phyloP scores from a whole-genome alignment of 2,888 invertebrate genomes.

The Dasysyrphus albostriatus region DNA sequence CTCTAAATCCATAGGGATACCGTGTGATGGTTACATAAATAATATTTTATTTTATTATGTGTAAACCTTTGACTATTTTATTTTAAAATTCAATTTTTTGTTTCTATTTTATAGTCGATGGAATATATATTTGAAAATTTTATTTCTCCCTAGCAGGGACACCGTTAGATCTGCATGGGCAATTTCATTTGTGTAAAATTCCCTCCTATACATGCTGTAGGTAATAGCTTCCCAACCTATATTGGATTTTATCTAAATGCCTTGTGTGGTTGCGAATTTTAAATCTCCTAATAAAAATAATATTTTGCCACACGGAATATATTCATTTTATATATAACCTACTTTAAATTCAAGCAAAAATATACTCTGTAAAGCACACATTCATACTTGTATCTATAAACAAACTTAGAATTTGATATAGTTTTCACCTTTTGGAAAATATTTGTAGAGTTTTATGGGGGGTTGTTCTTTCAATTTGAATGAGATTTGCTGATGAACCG shows the following conservation, averaged over 20 bases:
- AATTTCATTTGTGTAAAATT: neutral
- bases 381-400: no score
- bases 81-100: neutral
- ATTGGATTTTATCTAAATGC: conserved; percentile 16
- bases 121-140: neutral
- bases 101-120: neutral
- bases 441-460: neutral
- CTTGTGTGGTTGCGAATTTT: neutral
- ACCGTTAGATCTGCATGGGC: neutral
- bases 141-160: neutral
- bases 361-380: neutral
- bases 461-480: neutral
- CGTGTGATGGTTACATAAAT: neutral
- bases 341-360: neutral
- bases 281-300: neutral
- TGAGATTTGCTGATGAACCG: neutral
- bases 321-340: no score
- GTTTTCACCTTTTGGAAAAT: neutral
- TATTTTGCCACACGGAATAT: neutral
- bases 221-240: neutral
- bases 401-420: neutral
- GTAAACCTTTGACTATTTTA: conserved; percentile 20
- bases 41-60: conserved; percentile 33
- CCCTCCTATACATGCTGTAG: neutral
- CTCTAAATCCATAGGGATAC: conserved; percentile 3